phyloP scores from a whole-genome alignment of 2,113 vertebrate species.

The Lutjanus erythropterus region DNA sequence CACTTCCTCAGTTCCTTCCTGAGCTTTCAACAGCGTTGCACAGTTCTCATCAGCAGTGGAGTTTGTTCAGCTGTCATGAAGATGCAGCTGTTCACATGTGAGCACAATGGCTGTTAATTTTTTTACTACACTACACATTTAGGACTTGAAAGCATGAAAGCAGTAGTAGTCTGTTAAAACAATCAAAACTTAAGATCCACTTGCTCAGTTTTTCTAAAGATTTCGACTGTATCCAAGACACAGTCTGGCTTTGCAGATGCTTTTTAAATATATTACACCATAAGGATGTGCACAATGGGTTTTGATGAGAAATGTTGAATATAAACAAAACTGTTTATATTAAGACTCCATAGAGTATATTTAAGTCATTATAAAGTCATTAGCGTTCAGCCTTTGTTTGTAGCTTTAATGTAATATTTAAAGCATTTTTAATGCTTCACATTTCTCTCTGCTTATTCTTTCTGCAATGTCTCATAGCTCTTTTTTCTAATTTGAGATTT shows the following conservation, averaged over 20 bases:
- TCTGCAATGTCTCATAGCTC: not conserved
- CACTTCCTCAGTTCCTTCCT: too few relatives aligned
- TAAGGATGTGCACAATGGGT: not conserved
- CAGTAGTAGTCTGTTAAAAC: not conserved
- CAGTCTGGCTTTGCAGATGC: not conserved
- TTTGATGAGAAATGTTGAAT: not conserved
- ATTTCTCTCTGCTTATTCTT: not conserved
- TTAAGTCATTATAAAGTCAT: not conserved
- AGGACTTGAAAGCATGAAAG: not conserved
- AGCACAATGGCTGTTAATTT: not conserved
- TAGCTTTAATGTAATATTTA: not conserved
- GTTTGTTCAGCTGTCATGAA: not conserved
- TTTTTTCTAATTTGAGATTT: not conserved
- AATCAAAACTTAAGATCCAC: not conserved
- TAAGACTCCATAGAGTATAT: not conserved
- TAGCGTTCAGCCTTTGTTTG: not conserved
- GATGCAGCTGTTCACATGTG: not conserved
- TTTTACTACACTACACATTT: not conserved
- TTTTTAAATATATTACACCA: not conserved
- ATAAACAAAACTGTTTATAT: slow-evolving; percentile 2
- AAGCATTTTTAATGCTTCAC: not conserved
- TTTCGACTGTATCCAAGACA: not conserved
- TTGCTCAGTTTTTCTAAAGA: not conserved
- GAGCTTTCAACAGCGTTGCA: too few relatives aligned
- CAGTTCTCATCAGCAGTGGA: not conserved